Evolutionary conservation across 2,113 vertebrate genomes (phyloP).

Genomic region (Potamarius usumacintae): DNA sequence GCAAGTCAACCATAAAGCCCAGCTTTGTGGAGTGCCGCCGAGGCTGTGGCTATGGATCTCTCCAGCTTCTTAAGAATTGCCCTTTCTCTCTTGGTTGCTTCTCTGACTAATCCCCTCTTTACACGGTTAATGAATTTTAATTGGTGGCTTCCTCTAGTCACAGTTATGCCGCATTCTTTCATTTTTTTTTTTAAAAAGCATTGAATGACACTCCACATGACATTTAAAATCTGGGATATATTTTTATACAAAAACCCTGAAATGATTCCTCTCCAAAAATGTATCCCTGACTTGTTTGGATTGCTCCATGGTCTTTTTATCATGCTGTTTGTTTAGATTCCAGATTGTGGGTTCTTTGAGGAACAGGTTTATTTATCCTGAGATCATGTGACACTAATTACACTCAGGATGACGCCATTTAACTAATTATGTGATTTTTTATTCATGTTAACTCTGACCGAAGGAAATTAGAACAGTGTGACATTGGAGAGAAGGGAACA

Average conservation of each 20-base stretch:
- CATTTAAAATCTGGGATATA: background rate
- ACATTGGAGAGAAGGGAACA: background rate
- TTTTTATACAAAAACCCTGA: background rate
- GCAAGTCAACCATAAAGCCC: background rate
- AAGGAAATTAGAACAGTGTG: background rate
- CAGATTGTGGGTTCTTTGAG: background rate
- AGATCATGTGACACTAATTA: background rate
- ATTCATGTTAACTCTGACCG: background rate
- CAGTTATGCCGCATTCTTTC: background rate
- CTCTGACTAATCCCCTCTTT: background rate
- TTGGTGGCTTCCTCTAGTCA: background rate
- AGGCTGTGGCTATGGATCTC: background rate
- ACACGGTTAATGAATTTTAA: background rate
- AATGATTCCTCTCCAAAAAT: background rate
- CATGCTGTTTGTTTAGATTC: background rate
- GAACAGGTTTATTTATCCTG: background rate
- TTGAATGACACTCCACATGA: background rate
- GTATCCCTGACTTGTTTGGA: background rate
- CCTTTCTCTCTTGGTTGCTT: background rate
- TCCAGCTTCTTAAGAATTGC: background rate
- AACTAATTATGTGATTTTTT: background rate
- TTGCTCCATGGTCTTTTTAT: background rate
- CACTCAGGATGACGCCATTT: background rate
- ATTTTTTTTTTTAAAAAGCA: background rate
- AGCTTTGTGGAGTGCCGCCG: background rate